Base-by-base conservation (phyloP, 2,888 invertebrate genomes). In the Odontocolon sp. region DNA sequence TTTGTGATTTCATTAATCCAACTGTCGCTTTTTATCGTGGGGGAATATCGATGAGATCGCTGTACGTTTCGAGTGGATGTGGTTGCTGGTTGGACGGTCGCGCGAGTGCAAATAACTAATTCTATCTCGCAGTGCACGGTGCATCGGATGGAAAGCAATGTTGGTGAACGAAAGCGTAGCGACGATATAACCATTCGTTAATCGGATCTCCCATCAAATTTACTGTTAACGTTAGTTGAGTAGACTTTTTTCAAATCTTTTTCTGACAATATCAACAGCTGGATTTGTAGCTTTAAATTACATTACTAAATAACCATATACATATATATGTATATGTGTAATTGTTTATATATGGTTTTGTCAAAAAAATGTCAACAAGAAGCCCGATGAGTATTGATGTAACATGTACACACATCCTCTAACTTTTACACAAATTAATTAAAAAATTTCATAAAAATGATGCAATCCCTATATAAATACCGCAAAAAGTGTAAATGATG, bases 1-100 rank as follows among this genome's bases (percentile, higher is more conserved):
- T 73, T 73, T 54, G 67, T 61, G 73, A 73, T 67, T 67, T 73
- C 67, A 73, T 73, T 73, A 67, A 73, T 61, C 14, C 54, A 36
- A 54, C 52, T 38, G 23, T 52, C 52, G 42, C 54, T 67, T 67
- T 57, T 73, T 73, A 67, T 67, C 61, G 67, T 14, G 28, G 45
- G 16, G 23, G 73, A 73, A 73, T 73, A 73, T 73, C 61, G 67
- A 73, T 73, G 73, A 67, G 45, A 54, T 45, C 33, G 31, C 31
- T 21, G 33, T 21, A 23, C 50, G 45, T 61, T 26, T 36, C 28
- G 54, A 52, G 61, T 3, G 52, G 18, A 31, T 11, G 52, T 16
- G 28, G 21, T 33, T 45, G 31, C n/a, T 9, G 28, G 36, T 38
- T 11, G 21, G 23, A 40, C 9, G 21, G 57, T 42, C n/a, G 14